Evolutionary conservation across 2,113 vertebrate species (phyloP).

Genomic region (Aleadryas rufinucha): DNA sequence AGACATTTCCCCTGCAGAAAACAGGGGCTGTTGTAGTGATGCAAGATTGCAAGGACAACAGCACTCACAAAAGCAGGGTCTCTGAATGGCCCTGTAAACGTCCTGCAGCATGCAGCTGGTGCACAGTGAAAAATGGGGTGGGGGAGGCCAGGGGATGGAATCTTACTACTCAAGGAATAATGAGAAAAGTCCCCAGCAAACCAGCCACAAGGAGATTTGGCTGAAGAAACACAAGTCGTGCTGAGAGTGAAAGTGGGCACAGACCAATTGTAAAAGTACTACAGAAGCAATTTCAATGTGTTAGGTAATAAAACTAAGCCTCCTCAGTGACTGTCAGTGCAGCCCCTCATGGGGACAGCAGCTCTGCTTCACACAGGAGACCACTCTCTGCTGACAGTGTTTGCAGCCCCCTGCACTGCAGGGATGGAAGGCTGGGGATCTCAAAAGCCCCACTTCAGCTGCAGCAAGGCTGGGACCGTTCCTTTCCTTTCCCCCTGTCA

Average conservation of each 20-base stretch:
- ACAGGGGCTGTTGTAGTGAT: not conserved
- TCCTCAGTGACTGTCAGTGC: accelerated
- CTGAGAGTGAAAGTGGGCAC: not conserved
- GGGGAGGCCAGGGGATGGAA: not conserved
- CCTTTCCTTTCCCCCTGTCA: not conserved
- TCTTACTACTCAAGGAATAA: not conserved
- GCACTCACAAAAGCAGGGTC: not conserved
- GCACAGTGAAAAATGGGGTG: not conserved
- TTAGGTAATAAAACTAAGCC: not conserved
- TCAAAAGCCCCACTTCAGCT: not conserved
- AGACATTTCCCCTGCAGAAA: not conserved
- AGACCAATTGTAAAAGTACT: not conserved
- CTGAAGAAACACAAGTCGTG: accelerated
- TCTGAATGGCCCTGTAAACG: not conserved
- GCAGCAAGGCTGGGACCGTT: not conserved
- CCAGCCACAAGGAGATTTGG: not conserved
- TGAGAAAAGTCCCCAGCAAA: not conserved
- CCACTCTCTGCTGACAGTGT: accelerated
- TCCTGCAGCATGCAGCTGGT: not conserved
- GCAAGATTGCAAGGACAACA: not conserved
- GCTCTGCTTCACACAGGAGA: not conserved
- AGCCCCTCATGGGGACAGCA: accelerated
- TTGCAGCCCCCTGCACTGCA: not conserved
- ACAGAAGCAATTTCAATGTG: not conserved
- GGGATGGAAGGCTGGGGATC: not conserved